Evolutionary conservation across 2,888 invertebrate species (phyloP), one percentile per base, ranked within the genome.

Genomic region (Tricholauxania praeusta): DNA sequence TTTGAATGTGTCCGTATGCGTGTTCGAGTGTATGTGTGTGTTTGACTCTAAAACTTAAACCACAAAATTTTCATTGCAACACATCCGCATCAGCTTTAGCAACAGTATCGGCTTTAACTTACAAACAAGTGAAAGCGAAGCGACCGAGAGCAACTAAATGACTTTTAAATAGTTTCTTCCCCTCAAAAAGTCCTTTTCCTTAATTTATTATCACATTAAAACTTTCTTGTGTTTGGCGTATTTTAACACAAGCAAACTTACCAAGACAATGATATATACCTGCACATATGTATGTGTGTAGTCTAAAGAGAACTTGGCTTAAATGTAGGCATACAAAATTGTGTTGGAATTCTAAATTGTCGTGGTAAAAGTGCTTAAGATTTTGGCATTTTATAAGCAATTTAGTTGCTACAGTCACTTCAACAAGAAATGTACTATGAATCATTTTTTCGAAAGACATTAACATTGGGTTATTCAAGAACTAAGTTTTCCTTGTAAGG

Each of bases 151-250:
- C 59, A 51, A 15, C 14, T 19, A 48, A n/a, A 49, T 22, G 51
- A 22, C 22, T 82, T 82, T 83, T 80, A 80, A 80, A 82, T 82
- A 81, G 82, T 82, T 83, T 79, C 75, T 64, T 19, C 72, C 60
- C 49, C 32, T 32, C 2, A 57, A 12, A 59, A 60, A 69, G 51
- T 28, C 47, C 53, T 62, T 69, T 55, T 15, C 64, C 76, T 77
- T 79, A 80, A 83, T 83, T 83, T 83, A 83, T 83, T 81, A 81
- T 78, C 76, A 77, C 80, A 82, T 82, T 82, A 83, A 81, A 82
- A 80, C 68, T 76, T 77, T 59, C 75, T 75, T 72, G 65, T 39
- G 39, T 10, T 39, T 39, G 39, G 39, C 39, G 8, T 76, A 75
- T 53, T 53, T 19, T 19, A 53, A 17, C 19, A 53, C 53, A 53